phyloP scores from a whole-genome alignment of 2,113 vertebrate genomes.

The Psilopsiagon aurifrons region DNA sequence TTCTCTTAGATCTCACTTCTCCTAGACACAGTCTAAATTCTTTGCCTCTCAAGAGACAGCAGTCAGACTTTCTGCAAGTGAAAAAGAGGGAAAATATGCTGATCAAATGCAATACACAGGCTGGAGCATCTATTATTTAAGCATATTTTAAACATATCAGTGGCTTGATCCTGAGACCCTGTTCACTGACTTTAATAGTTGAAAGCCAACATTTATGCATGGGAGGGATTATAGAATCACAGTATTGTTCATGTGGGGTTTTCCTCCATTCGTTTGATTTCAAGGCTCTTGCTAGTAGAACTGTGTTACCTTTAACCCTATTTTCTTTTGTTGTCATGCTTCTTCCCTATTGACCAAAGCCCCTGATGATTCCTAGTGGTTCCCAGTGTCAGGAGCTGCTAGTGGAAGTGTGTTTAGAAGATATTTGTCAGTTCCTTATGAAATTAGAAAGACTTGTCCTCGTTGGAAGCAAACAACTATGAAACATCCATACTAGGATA shows the following conservation, averaged over 20 bases:
- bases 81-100: constrained; percentile 21
- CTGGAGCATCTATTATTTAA: constrained; percentile 7
- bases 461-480: background rate
- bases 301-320: background rate
- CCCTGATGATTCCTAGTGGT: background rate
- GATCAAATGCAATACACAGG: background rate
- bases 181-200: background rate
- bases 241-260: accelerated
- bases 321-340: background rate
- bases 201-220: background rate
- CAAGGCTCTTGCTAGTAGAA: background rate
- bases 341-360: background rate
- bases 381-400: background rate
- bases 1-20: background rate
- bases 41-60: constrained; percentile 14
- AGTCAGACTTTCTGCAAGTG: background rate
- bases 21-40: background rate
- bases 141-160: background rate
- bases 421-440: background rate
- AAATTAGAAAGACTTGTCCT: background rate
- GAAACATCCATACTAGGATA: background rate
- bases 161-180: background rate
- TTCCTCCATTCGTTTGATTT: background rate
- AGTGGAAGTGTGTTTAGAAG: background rate
- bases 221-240: background rate